Evolutionary conservation across 2,888 invertebrate genomes (phyloP), one percentile per base, ranked within the genome.

Genomic region (Dendrolimus pini): DNA sequence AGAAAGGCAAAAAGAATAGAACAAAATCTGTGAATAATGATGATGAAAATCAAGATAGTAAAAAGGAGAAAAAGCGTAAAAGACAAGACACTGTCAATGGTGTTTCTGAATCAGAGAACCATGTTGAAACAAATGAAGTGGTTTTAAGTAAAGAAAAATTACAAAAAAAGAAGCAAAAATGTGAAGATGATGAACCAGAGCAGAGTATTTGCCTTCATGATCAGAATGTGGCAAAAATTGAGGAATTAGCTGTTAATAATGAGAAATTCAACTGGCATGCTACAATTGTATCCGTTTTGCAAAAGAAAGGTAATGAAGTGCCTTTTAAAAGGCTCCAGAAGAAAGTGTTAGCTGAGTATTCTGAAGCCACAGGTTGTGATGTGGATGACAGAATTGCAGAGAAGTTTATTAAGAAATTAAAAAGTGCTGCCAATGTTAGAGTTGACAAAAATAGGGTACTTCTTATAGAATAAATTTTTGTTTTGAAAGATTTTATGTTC

Each of bases 251-350:
- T 8, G 66, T 77, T 62, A 78, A 70, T 56, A 69, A 64, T 59
- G 87, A 83, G 0, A 87, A 84, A 64, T 92, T 92, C 59, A 80
- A 91, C 61, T 92, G 92, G 92, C 88, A 89, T 66, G 82, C 80
- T 8, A 83, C 87, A 6, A 92, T 92, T 13, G 67, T 89, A 59
- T 83, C 90, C 2, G 83, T 93, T 55, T 75, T 93, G 58, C 72
- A 89, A 61, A 85, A 89, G 56, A 89, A 89, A 69, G 93, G 92
- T 7, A 93, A 94, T 65, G 94, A 94, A 70, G 87, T 96, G 54
- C 91, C 94, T 0, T 76, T 95, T 59, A 95, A 95, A 71, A 95
- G 95, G 69, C 82, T 97, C 14, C 93, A 94, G 68, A 96, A 95
- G 75, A 96, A 96, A 83, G 93, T 96, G 8, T 74, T 95, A 1